Percentiles rank a stretch among this genome's conserved stretches.
Conservation (phyloP, 2,888 invertebrate species). For the Balanococcus diminutus region DNA sequence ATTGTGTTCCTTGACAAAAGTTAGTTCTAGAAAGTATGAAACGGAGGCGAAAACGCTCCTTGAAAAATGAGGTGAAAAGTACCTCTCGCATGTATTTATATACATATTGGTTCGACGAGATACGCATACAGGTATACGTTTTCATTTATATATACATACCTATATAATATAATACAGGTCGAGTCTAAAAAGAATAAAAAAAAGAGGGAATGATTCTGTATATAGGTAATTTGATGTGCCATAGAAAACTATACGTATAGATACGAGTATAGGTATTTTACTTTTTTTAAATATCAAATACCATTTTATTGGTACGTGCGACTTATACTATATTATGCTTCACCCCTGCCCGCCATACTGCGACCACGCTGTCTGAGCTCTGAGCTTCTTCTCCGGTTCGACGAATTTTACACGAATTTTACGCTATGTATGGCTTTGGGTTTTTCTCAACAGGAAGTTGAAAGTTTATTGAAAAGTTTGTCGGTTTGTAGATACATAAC, state of each 20-base stretch:
- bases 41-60: too few relatives aligned
- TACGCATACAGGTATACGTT: neutral
- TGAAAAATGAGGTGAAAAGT: too few relatives aligned
- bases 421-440: neutral
- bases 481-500: neutral
- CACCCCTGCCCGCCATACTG: neutral
- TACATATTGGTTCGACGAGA: neutral
- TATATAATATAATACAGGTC: neutral
- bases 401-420: neutral
- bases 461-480: constrained; percentile 21
- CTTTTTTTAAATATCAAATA: neutral
- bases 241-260: neutral
- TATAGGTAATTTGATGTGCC: neutral
- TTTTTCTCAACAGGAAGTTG: neutral
- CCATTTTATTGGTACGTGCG: neutral
- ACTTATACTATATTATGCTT: neutral
- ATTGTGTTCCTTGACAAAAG: too few relatives aligned
- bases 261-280: neutral
- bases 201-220: neutral
- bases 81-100: too few relatives aligned
- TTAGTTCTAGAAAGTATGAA: too few relatives aligned
- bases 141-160: too few relatives aligned
- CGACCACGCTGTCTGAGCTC: neutral
- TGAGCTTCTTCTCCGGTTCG: neutral
- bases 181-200: neutral